Evolutionary conservation across 2,888 invertebrate species (phyloP), one percentile per base, ranked within the genome.

Genomic region (Agapostemon virescens): DNA sequence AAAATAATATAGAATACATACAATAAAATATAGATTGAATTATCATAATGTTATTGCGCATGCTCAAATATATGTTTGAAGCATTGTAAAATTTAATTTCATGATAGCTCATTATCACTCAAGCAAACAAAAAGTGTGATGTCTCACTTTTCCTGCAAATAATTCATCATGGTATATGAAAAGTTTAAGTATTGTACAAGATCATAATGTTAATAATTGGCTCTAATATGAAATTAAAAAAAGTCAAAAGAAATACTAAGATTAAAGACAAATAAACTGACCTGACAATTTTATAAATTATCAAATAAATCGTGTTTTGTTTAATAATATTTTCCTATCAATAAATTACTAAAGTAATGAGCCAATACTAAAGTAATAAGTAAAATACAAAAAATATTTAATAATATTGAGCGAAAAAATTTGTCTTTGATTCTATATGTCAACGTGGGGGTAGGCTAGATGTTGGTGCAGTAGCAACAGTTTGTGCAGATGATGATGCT

Each of bases 401-500:
- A 66, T 80, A 79, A 63, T 79, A 58, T 83, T 79, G 83, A 83
- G 83, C 74, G 73, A 81, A 36, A 70, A 49, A 38, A 70, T 75
- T 66, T 82, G 71, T 61, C 76, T 82, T 79, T 49, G 64, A 81
- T 81, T 83, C 73, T 83, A 81, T 79, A 63, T 87, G 91, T 92
- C 92, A 92, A 92, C 91, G 92, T 66, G 91, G 90, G 82, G 91
- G 89, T 63, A 89, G 89, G 81, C 89, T 90, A 55, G 88, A 89
- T n/a, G 90, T 84, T 49, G 90, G 83, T 69, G 88, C 88, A 66
- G 89, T 85, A 23, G 89, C 83, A 52, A 90, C 84, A 6, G 91
- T 84, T 30, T 91, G 87, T 3, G 90, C 83, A 4, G 90, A 85
- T 17, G 92, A 90, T 6, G 92, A 89, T 69, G 90, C 85, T 33